Evolutionary conservation across 2,113 vertebrate genomes (phyloP), one percentile per base, ranked within the genome.

Genomic region (Dipodomys ordii): DNA sequence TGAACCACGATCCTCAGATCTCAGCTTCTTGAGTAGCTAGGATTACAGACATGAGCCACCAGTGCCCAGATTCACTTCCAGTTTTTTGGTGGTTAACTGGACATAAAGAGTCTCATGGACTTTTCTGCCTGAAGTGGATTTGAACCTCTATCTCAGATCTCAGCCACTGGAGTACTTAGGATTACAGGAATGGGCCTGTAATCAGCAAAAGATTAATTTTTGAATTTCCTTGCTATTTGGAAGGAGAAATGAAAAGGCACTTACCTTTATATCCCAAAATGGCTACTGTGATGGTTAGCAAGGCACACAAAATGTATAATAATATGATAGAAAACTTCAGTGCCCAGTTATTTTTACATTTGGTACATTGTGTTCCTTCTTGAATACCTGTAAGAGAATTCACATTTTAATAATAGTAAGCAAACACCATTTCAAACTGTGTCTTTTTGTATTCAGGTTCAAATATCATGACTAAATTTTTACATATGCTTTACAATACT

Each of bases 211-310:
- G 53, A 25, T 10, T 22, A 82, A 74, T 57, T 87, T 76, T 32
- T 28, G 39, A 25, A 46, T 1, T 15, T 9, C 39, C 20, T 11
- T 27, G 28, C 73, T 90, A 19, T 64, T 83, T 94, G 87, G 91
- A 91, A 93, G 60, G 73, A 67, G 83, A 94, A 91, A 62, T 0
- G 0, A 92, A 80, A 69, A 60, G 35, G 44, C 92, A 96, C 98
- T 92, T 99, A 99, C 99, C 99, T 99, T 99, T 99, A 97, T 99
- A 99, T 97, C 99, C 99, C 83, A 99, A 98, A 95, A 99, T 98
- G 93, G 99, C 99, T 81, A 99, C 99, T 93, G 99, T 99, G 95
- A 99, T 99, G 94, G 98, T 99, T 96, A 99, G 98, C 88, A 99
- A 97, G 82, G 98, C 98, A 97, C 99, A 99, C 79, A 99, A 98